Percentiles rank a stretch among this genome's conserved stretches.
phyloP scores from a whole-genome alignment of 2,797 vertebrate genomes.

The Scolopax rusticola region DNA sequence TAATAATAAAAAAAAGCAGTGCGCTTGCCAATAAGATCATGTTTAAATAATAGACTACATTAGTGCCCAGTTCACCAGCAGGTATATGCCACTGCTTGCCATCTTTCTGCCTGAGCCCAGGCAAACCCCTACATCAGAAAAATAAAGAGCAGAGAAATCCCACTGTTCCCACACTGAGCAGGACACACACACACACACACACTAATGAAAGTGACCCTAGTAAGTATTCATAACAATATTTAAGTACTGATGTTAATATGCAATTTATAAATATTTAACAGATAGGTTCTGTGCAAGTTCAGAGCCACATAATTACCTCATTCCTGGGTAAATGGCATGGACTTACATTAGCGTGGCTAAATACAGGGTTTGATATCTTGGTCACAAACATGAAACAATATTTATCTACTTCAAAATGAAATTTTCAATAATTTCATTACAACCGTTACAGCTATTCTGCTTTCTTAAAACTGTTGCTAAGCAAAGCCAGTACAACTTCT shows the following conservation, averaged over 20 bases:
- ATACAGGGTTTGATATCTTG: not conserved
- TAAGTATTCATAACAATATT: constrained; percentile 9
- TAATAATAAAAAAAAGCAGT: constrained; percentile 19
- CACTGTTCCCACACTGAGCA: not conserved
- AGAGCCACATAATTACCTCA: not conserved
- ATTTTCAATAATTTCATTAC: not conserved
- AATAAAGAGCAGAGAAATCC: not conserved
- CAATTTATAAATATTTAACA: constrained; percentile 50
- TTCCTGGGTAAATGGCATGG: not conserved
- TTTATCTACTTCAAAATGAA: not conserved
- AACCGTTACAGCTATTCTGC: not conserved
- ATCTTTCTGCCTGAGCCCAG: not conserved
- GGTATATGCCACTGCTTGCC: not conserved
- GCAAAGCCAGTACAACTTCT: not conserved
- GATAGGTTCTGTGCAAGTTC: not conserved
- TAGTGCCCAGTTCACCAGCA: not conserved
- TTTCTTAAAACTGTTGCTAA: not conserved
- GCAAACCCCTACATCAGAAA: not conserved
- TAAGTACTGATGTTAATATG: constrained; percentile 5
- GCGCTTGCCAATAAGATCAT: constrained; percentile 28
- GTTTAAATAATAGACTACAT: constrained; percentile 42
- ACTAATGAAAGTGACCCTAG: not conserved
- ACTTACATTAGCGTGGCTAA: not conserved
- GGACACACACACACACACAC: not conserved
- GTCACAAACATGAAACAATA: not conserved